Evolutionary conservation across 1,140 invertebrate species (phyloP), one percentile per base, ranked within the genome.

Genomic region (Cyphomyrmex costatus): DNA sequence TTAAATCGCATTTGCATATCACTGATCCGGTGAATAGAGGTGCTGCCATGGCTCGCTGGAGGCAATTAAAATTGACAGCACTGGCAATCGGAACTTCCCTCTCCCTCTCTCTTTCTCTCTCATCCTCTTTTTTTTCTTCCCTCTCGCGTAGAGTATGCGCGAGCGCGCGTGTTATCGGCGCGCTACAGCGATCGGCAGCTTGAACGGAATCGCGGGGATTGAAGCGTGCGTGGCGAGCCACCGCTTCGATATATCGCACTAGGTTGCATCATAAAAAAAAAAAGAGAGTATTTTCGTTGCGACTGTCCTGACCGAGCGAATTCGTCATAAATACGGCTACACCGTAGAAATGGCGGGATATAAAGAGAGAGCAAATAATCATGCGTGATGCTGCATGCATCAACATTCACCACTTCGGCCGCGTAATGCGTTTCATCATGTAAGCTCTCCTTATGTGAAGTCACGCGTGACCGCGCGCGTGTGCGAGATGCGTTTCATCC

Each of bases 1-100:
- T 94, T 93, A 93, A 94, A 94, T 93, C 92, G 89, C 91, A 93
- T 93, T 93, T 93, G 92, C 92, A 93, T 94, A 93, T 93, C 91
- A 90, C 87, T 91, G 92, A 93, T 93, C 92, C 91, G 86, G 88
- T 91, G 90, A 92, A 92, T 92, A 88, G 90, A 89, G 87, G 73
- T 71, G 70, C 89, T 89, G 86, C 88, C 88, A 92, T 83, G 92
- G 88, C 86, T 92, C 90, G 82, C 85, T 88, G 91, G 83, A 92
- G 92, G 90, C 92, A 93, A 93, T 94, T 94, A 94, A 93, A 94
- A 93, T 92, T 91, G 90, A 94, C 88, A 93, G 89, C 86, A 66
- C 82, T 86, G 70, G 68, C 61, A 73, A 88, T 85, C 86, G 89
- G 86, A 90, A 91, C 77, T 56, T 79, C 42, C 42, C 60, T 74